Base-by-base conservation (phyloP, 2,797 vertebrate genomes). In the Eulemur mongoz region DNA sequence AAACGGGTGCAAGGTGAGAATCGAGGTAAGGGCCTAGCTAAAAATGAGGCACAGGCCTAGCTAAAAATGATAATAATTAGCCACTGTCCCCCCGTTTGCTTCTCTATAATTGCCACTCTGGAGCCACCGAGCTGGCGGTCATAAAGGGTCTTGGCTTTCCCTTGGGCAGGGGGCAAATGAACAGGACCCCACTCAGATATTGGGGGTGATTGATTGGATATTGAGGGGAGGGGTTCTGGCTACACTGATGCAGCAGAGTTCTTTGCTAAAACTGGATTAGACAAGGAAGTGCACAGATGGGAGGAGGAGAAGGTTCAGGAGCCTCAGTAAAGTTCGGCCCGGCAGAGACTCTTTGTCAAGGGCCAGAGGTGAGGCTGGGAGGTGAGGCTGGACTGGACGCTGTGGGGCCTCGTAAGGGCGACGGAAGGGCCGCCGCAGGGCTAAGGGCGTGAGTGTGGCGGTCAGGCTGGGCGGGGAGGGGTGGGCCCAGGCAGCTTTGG, bases 321-420 rank as follows among this genome's bases (percentile, higher is more conserved):
- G 35, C 15, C 76, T 45, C 22, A 45, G 7, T 11, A 23, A 27
- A 35, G 54, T 81, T 52, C 59, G 25, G 32, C 57, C 5, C 38
- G 22, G 12, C 40, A 61, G 38, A 72, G 43, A 72, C 13, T 61
- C n/a, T 79, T 45, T 65, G 38, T 76, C 22, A 73, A 7, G 30
- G 23, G 4, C 23, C 80, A 63, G 57, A 57, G 57, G 40, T 11
- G 54, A 80, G 45, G 15, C 61, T 1, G 4, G 43, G 11, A n/a
- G 32, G 48, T 11, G 18, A 4, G 35, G 23, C 59, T 67, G 5
- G 30, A 17, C 13, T 11, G 22, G 18, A 5, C 5, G 30, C n/a
- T 23, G 0, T 20, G 30, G 5, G 54, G 61, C 50, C 7, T 67
- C 17, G 1, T 0, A 3, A 54, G 12, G 38, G 11, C 4, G 9